Evolutionary conservation across 2,797 vertebrate genomes (phyloP).

Genomic region (Rhadinocentrus ornatus): DNA sequence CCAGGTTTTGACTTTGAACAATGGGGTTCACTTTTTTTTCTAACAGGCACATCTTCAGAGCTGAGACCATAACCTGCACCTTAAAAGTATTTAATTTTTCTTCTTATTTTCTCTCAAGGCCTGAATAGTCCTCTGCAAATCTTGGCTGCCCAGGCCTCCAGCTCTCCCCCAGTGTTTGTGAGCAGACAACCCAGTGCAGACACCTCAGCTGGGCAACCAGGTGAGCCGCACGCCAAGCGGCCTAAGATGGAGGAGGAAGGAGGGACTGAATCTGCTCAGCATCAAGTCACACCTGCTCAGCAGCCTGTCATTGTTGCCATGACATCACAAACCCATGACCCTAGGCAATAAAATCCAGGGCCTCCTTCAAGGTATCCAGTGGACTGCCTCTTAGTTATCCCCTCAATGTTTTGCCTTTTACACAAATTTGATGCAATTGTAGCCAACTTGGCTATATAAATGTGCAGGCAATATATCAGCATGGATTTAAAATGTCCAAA

Average conservation of each 20-base stretch:
- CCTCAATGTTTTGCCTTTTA: constrained; percentile 55
- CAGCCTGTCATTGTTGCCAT: constrained; percentile 85
- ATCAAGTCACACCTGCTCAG: constrained; percentile 70
- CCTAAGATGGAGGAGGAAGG: constrained; percentile 87
- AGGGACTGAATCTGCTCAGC: constrained; percentile 50
- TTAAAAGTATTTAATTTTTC: not conserved
- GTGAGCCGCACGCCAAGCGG: constrained; percentile 90
- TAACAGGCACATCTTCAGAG: no score
- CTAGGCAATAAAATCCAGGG: constrained; percentile 67
- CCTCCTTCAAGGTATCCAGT: constrained; percentile 53
- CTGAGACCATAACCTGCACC: no score
- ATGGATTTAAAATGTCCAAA: constrained; percentile 59
- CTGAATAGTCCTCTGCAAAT: constrained; percentile 95
- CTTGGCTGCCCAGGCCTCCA: constrained; percentile 95
- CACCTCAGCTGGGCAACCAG: constrained; percentile 68
- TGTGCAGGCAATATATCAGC: constrained; percentile 61
- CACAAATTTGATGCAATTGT: constrained; percentile 62
- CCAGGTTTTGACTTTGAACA: not conserved
- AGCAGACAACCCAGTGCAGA: constrained; percentile 83
- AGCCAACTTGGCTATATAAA: constrained; percentile 45
- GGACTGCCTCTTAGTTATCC: constrained; percentile 54
- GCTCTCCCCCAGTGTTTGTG: constrained; percentile 92
- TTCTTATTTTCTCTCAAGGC: constrained; percentile 74
- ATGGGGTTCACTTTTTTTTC: not conserved
- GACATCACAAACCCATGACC: constrained; percentile 74